Evolutionary conservation across 2,113 vertebrate genomes (phyloP), one percentile per base, ranked within the genome.

Genomic region (Asarcornis scutulata): DNA sequence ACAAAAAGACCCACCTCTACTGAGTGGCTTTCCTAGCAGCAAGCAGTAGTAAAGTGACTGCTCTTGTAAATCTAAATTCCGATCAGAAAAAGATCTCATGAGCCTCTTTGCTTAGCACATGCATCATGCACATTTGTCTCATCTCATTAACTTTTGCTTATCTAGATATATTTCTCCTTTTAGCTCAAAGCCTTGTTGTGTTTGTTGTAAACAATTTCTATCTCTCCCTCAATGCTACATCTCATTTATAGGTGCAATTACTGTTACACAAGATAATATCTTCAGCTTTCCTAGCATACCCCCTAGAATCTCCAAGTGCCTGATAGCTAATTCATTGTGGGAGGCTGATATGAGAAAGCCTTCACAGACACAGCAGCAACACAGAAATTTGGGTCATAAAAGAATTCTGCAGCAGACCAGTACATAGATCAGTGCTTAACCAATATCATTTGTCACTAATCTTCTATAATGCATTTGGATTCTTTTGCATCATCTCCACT

Each of bases 91-190:
- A 86, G 46, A 78, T 31, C 36, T 79, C 64, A 29, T 16, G 26
- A 86, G 18, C 27, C 12, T 34, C 60, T 34, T 38, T 56, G 17
- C 38, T 75, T 42, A 77, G n/a, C 7, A 6, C 14, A 32, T 22
- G 56, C 25, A 78, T 22, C 29, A 52, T 13, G 23, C 42, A 40
- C 31, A 34, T 55, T 83, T 82, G 71, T 52, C 52, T 81, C 64
- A 68, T 52, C 68, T 81, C 62, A 88, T 82, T 56, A 94, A 76
- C 44, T 91, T 88, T 44, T 34, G 23, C 26, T 94, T 83, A 88
- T 91, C 69, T 90, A 79, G 86, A 72, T 40, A 10, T n/a, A 44
- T 83, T 78, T 78, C 64, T 91, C 80, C 29, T 76, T 93, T 73
- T 72, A 80, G 34, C 21, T 86, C 53, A 81, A 83, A 91, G 52